These are phyloP conservation scores for Mesitornis unicolor DNA, from an alignment of 2,113 vertebrate genomes.

Conservation along the genomic window DNA sequence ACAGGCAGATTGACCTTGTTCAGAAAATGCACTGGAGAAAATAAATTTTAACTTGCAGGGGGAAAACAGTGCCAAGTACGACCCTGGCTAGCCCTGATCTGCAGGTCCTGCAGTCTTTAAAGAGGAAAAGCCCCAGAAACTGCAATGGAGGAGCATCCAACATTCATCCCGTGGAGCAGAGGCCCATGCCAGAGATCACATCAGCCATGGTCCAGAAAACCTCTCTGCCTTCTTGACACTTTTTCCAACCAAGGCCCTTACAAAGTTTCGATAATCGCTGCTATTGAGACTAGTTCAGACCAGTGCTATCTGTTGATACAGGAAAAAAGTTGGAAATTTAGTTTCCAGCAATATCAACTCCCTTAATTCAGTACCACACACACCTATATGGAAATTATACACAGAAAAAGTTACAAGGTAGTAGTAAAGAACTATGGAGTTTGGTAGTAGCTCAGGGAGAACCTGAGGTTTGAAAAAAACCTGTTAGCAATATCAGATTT, in stretches of 20 bases:
- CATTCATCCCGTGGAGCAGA: accelerated
- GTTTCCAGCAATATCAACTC: neutral
- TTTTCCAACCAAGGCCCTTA: neutral
- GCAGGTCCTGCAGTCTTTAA: neutral
- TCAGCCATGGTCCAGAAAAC: neutral
- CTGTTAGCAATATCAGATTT: neutral
- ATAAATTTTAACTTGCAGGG: neutral
- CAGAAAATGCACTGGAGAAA: neutral
- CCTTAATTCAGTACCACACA: neutral
- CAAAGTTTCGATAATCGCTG: neutral
- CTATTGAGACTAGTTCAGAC: neutral
- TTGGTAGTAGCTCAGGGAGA: neutral
- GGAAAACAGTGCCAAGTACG: neutral
- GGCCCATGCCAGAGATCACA: neutral
- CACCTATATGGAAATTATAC: neutral
- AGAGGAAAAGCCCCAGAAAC: neutral
- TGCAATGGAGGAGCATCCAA: neutral
- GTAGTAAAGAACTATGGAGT: neutral
- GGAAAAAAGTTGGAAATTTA: neutral
- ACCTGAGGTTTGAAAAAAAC: neutral
- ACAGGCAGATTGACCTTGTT: accelerated
- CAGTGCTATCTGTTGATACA: neutral
- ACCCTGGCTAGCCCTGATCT: neutral
- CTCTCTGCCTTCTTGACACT: neutral
- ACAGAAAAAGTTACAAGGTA: neutral